A percentile compares a stretch with the other conserved stretches of the same genome.
These are phyloP conservation scores for Conopomorpha cramerella DNA, from an alignment of 1,140 invertebrate genomes.

Conservation along the genomic window DNA sequence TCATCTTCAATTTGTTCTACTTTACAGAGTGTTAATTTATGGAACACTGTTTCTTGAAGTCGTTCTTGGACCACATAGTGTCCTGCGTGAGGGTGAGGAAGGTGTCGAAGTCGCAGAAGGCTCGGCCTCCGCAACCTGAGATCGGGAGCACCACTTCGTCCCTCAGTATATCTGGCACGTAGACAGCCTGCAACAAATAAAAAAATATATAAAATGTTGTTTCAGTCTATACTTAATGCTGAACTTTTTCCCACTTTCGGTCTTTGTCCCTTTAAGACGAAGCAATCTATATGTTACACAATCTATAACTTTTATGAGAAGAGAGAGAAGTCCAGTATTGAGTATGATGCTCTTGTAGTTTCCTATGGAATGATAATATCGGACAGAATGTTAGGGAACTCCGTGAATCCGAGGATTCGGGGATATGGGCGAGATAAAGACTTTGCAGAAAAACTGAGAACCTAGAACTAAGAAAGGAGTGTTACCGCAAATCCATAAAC, in stretches of 20 bases:
- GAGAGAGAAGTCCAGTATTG: no score
- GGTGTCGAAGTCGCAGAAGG: conserved; percentile 30
- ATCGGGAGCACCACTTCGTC: conserved; percentile 21
- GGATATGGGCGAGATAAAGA: background rate
- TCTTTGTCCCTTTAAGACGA: no score
- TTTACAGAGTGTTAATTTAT: no score
- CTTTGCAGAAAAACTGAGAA: background rate
- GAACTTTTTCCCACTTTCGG: no score
- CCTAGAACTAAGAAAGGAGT: conserved; percentile 1
- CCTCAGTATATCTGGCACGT: conserved; percentile 16
- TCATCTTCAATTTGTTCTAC: background rate
- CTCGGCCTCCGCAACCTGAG: conserved; percentile 21
- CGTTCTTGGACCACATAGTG: conserved; percentile 11
- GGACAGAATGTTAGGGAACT: no score
- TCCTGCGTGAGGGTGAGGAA: conserved; percentile 24
- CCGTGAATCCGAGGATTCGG: background rate
- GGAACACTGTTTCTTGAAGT: conserved; percentile 20
- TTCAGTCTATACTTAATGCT: no score
- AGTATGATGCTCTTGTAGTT: no score
- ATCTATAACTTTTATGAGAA: no score
- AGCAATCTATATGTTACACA: no score
- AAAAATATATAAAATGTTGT: no score
- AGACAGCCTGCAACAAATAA: no score
- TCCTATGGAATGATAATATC: no score
- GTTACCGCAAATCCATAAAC: conserved; percentile 33